Evolutionary conservation across 2,113 vertebrate species (phyloP).

Genomic region (Erinaceus europaeus): DNA sequence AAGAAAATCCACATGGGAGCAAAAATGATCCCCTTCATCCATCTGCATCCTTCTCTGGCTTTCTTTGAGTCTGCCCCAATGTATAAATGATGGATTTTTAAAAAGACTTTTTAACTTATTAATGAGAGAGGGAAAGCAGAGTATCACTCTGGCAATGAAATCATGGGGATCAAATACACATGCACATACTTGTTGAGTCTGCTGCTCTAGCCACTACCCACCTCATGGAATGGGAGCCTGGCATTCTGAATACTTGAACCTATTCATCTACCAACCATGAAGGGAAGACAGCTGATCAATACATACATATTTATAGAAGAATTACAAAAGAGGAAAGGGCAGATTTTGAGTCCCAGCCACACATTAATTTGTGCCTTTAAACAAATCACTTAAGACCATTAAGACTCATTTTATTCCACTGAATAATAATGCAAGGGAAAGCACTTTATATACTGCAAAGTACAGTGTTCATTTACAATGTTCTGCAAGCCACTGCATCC

Average conservation of each 20-base stretch:
- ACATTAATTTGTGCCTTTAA: conserved; percentile 63
- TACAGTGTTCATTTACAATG: background rate
- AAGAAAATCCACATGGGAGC: background rate
- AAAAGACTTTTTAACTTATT: no score
- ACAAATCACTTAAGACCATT: conserved; percentile 64
- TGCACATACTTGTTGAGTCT: no score
- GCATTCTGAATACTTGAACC: background rate
- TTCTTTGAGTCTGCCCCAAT: background rate
- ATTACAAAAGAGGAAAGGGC: conserved; percentile 48
- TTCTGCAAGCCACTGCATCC: background rate
- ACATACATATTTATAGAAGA: conserved; percentile 61
- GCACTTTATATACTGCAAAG: conserved; percentile 28
- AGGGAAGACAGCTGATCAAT: conserved; percentile 11
- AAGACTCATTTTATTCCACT: conserved; percentile 52
- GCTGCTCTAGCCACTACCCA: no score
- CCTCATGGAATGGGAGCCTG: no score
- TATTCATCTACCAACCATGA: background rate
- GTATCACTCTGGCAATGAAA: no score
- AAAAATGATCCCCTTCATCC: background rate
- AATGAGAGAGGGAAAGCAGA: no score
- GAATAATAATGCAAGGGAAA: conserved; percentile 51
- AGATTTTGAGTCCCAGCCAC: conserved; percentile 45
- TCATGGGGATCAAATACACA: no score
- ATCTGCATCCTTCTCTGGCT: background rate
- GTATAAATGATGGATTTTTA: background rate